phyloP scores from a whole-genome alignment of 2,888 invertebrate species.

The Lycophotia porphyrea region DNA sequence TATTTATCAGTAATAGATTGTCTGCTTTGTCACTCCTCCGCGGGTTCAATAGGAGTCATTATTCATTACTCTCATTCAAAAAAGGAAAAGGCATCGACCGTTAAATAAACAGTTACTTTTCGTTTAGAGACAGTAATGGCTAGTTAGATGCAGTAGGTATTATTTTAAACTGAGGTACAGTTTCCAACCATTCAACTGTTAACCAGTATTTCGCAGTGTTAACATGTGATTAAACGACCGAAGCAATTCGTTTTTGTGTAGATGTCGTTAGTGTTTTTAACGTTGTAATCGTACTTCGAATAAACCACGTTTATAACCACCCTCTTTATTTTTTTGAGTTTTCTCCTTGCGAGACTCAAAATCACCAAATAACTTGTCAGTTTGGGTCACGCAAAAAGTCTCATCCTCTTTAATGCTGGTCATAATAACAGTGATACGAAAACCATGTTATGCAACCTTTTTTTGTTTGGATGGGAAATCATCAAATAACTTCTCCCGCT shows the following conservation, averaged over 20 bases:
- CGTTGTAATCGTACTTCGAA: no score
- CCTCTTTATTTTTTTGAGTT: background rate
- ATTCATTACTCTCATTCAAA: slow-evolving; percentile 5
- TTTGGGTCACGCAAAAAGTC: background rate
- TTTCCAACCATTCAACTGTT: background rate
- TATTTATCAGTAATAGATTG: background rate
- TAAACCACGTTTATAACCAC: no score
- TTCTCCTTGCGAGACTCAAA: background rate
- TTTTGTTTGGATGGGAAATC: no score
- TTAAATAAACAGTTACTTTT: slow-evolving; percentile 17
- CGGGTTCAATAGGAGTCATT: slow-evolving; percentile 33
- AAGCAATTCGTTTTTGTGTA: background rate
- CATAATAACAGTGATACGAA: no score
- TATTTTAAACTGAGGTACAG: background rate
- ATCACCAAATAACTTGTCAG: background rate
- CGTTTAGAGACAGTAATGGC: background rate
- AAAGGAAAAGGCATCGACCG: slow-evolving; percentile 28
- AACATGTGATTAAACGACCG: no score
- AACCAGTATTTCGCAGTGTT: background rate
- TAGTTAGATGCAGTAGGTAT: background rate
- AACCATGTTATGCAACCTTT: no score
- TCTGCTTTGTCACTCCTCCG: background rate
- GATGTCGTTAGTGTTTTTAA: background rate
- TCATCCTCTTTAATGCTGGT: no score
- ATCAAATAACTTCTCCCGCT: no score